phyloP scores from a whole-genome alignment of 2,888 invertebrate genomes.

The Noctua comes region DNA sequence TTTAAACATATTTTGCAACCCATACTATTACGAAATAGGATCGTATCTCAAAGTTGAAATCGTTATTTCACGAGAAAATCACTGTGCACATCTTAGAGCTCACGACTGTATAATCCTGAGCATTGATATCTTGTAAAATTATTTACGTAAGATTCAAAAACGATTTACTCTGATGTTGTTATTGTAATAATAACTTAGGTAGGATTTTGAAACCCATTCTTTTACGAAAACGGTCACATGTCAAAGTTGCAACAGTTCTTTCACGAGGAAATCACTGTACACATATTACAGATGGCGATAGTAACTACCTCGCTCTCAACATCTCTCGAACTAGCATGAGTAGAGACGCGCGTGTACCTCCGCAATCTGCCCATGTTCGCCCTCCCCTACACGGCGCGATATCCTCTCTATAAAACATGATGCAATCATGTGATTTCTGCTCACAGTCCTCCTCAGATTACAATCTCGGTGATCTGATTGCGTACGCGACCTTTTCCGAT shows the following conservation, averaged over 20 bases:
- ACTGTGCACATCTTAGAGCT: too few relatives aligned
- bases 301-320: not conserved
- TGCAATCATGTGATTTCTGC: constrained; percentile 50
- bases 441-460: constrained; percentile 50
- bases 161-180: too few relatives aligned
- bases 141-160: too few relatives aligned
- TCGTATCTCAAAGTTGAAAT: too few relatives aligned
- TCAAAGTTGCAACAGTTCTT: not conserved
- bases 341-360: constrained; percentile 27
- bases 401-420: constrained; percentile 63
- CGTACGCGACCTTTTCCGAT: constrained; percentile 42
- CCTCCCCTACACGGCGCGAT: constrained; percentile 56
- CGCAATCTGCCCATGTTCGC: constrained; percentile 47
- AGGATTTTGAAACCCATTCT: not conserved
- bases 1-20: too few relatives aligned
- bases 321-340: not conserved
- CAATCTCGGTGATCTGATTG: constrained; percentile 52
- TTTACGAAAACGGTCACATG: not conserved
- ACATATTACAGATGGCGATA: not conserved
- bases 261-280: not conserved
- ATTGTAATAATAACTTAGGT: not conserved
- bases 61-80: too few relatives aligned
- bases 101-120: too few relatives aligned
- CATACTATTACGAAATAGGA: too few relatives aligned
- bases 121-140: too few relatives aligned